A percentile compares a stretch with the other conserved stretches of the same genome.
These are phyloP conservation scores for Oreochromis aureus DNA, from an alignment of 2,113 vertebrate species.

Conservation along the genomic window DNA sequence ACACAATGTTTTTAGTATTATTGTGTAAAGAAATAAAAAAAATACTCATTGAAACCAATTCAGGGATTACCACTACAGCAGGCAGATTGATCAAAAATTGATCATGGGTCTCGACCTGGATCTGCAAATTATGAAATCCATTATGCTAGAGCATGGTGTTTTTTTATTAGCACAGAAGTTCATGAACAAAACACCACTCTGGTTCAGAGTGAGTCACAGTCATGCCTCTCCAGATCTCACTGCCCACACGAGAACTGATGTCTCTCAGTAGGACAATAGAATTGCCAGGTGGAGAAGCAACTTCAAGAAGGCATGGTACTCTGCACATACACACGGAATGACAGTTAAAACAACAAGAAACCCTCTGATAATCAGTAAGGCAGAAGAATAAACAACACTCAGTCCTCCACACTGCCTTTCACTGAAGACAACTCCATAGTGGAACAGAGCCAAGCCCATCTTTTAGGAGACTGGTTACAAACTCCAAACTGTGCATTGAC, in stretches of 20 bases:
- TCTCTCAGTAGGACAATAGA: neutral
- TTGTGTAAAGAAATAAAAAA: accelerated
- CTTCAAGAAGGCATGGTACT: accelerated
- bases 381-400: neutral
- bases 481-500: accelerated
- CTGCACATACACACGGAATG: accelerated
- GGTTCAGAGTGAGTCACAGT: neutral
- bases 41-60: neutral
- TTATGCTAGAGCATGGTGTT: accelerated
- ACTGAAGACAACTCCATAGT: neutral
- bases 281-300: neutral
- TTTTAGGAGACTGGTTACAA: neutral
- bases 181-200: neutral
- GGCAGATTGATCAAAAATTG: neutral
- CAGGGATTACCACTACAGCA: accelerated
- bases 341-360: too few species aligned
- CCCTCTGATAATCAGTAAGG: too few species aligned
- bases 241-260: accelerated
- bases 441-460: neutral
- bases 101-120: accelerated
- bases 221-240: neutral
- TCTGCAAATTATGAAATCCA: neutral
- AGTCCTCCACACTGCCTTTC: accelerated
- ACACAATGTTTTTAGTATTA: neutral
- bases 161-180: neutral